Base-by-base conservation (phyloP, 2,113 vertebrate species). In the Dolichallabes microphthalmus region DNA sequence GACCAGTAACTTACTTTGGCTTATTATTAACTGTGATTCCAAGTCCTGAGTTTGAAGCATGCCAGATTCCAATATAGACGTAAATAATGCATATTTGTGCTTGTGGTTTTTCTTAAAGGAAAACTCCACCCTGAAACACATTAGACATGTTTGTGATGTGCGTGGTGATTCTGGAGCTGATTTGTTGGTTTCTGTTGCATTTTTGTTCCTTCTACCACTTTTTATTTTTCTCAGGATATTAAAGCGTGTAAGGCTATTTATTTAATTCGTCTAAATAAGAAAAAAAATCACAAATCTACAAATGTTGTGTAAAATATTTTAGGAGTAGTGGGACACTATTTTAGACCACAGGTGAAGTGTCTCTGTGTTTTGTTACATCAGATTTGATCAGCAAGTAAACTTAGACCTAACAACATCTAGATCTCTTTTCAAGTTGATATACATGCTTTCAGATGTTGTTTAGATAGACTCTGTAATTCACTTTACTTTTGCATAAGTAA, bases 141-240 rank as follows among this genome's bases (percentile, higher is more conserved):
- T 71, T 45, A 9, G 20, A 71, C 69, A 39, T 71, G 69, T 39
- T 71, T 71, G 19, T 69, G 30, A 35, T 69, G 25, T 27, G n/a
- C n/a, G n/a, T 30, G 17, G 68, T 71, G 69, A 71, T 74, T 74
- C 39, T 74, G 39, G 39, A 74, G 35, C 69, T 74, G 39, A 50
- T 74, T 74, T 74, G 39, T 74, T 74, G 39, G 1, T 50, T 14
- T 11, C 25, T 25, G 22, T 35, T 73, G 35, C 22, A 7, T 74
- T 14, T 74, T 50, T 45, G 9, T 0, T 45, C 22, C 19, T 45
- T 30, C 32, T 9, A 6, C 6, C 17, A 17, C 7, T 7, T 19
- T 69, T 74, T 74, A 4, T 50, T 13, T 11, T 50, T 5, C 19
- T 52, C 4, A n/a, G 45, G 20, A 50, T 74, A 25, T 52, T 50